Conservation (phyloP, 2,888 invertebrate genomes). For the Helleia helle region DNA sequence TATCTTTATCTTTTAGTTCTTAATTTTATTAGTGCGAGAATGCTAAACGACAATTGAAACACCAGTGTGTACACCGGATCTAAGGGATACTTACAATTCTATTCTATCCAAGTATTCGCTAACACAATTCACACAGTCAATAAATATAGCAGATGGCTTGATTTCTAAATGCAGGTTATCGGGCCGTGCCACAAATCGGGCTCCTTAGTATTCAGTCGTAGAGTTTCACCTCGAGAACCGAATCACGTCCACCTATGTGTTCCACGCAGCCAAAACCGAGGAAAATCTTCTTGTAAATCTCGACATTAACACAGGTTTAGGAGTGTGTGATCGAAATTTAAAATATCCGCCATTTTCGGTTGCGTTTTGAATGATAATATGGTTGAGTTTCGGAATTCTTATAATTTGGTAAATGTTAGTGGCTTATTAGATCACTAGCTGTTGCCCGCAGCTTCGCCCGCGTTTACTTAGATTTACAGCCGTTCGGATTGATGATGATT, state of each 20-base stretch:
- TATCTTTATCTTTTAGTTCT: too few species aligned
- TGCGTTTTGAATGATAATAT: neutral
- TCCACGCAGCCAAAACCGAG: constrained; percentile 49
- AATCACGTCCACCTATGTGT: constrained; percentile 70
- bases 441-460: too few species aligned
- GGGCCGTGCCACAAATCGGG: constrained; percentile 66
- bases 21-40: too few species aligned
- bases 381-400: constrained; percentile 5
- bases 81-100: constrained; percentile 34
- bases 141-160: constrained; percentile 65
- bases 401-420: too few species aligned
- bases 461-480: too few species aligned
- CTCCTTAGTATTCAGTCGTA: constrained; percentile 65
- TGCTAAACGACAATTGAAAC: too few species aligned
- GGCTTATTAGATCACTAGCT: too few species aligned
- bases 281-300: constrained; percentile 73
- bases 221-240: constrained; percentile 51
- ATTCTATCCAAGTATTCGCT: constrained; percentile 35
- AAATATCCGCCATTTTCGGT: constrained; percentile 25
- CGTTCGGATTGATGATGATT: too few species aligned
- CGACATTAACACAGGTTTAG: constrained; percentile 65
- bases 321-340: constrained; percentile 56
- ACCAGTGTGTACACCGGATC: too few species aligned
- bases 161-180: constrained; percentile 73
- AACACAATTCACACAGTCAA: constrained; percentile 51